phyloP scores from a whole-genome alignment of 92 coral and sea anemone genomes.

The Phenganax subtilis region DNA sequence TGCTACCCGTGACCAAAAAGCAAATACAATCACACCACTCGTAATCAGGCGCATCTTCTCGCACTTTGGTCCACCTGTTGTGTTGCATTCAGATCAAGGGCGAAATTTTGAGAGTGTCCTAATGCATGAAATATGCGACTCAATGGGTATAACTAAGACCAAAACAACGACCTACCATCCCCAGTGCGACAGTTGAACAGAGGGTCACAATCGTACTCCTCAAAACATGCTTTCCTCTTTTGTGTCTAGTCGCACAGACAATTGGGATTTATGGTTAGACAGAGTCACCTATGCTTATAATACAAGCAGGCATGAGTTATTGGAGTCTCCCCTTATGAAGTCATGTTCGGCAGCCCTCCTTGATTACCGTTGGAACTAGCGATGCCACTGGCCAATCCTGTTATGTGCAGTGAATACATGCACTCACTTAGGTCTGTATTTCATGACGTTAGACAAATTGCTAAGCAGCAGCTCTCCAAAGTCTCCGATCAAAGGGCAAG shows the following conservation, averaged over 20 bases:
- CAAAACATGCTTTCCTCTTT: too few species aligned
- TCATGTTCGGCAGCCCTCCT: slow-evolving; percentile 2
- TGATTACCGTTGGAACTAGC: slow-evolving; percentile 52
- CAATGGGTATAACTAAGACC: slow-evolving; percentile 3
- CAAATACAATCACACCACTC: background rate
- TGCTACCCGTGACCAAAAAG: background rate
- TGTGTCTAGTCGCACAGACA: background rate
- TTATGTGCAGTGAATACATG: slow-evolving; percentile 41
- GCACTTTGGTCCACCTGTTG: slow-evolving; percentile 8
- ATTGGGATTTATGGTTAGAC: slow-evolving; percentile 1
- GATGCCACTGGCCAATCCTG: slow-evolving; percentile 45
- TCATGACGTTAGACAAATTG: too few species aligned
- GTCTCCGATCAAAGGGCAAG: background rate
- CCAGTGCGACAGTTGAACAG: background rate
- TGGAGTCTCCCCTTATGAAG: slow-evolving; percentile 34
- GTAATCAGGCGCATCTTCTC: background rate
- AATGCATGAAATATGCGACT: background rate
- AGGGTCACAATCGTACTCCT: too few species aligned
- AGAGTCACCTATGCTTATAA: background rate
- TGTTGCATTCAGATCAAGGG: slow-evolving; percentile 8
- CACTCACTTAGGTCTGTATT: slow-evolving; percentile 23
- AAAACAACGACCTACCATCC: background rate
- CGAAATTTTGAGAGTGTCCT: background rate
- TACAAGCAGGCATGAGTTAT: background rate
- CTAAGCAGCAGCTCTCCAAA: too few species aligned